Base-by-base conservation (phyloP, 1,140 invertebrate species). In the Thereuonema tuberculata region DNA sequence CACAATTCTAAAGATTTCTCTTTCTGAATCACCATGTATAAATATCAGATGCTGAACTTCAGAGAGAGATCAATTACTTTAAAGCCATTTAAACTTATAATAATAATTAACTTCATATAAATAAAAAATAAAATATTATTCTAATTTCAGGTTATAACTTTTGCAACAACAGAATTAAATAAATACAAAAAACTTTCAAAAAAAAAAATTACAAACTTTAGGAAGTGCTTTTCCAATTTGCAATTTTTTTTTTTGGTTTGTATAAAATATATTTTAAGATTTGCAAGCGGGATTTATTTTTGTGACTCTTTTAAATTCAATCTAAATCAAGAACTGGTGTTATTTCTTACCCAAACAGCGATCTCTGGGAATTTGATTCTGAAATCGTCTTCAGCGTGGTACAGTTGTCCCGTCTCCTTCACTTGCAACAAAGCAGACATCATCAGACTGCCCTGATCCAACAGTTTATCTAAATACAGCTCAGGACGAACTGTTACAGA, bases 371-470 rank as follows among this genome's bases (percentile, higher is more conserved):
- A 55, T 12, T 14, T 9, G 3, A 55, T 21, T 55, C 53, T 55
- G 53, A 55, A 55, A 28, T 55, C 53, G 27, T 55, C 53, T 55
- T 55, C 53, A 29, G 53, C 53, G 26, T 55, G 53, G 17, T 55
- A 55, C 14, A 25, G 25, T 55, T 55, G 53, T 3, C 53, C 53
- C 5, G 53, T 55, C 21, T 55, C 53, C 27, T 55, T 55, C 9
- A 55, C 27, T 9, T 55, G 53, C 21, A 55, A 29, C 53, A 55
- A 26, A 27, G 53, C 53, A 55, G 53, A 55, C 53, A 55, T 55
- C 53, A 55, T 26, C 26, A 55, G 5, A 21, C 53, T 55, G 3
- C 53, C 53, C 27, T 55, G 53, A 29, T 55, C 53, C 21, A 28
- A 21, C 2, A 55, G 28, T 55, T 55, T 55, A 25, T 29, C 53